phyloP scores from a whole-genome alignment of 2,113 vertebrate genomes.

The Oenanthe oenanthe region DNA sequence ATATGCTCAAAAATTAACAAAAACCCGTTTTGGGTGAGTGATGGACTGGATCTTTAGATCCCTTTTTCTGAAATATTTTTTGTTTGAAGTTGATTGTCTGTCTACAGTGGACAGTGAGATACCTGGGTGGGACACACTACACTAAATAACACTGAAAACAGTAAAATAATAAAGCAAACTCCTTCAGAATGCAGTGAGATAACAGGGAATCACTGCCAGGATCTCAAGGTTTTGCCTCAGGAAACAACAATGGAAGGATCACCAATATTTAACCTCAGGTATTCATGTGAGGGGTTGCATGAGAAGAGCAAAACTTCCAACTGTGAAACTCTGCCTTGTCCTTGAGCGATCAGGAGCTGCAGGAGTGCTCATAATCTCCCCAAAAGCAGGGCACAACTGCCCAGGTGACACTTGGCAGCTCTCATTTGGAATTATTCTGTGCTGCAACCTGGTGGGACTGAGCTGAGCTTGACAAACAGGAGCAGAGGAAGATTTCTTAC shows the following conservation, averaged over 20 bases:
- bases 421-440: constrained; percentile 38
- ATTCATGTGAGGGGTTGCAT: background rate
- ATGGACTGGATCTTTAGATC: background rate
- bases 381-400: background rate
- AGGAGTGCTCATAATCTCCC: background rate
- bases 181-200: background rate
- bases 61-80: background rate
- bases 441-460: constrained; percentile 45
- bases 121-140: background rate
- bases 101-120: background rate
- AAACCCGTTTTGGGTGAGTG: background rate
- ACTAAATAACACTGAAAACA: background rate
- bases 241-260: accelerated
- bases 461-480: constrained; percentile 47
- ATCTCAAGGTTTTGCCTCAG: background rate
- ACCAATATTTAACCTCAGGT: background rate
- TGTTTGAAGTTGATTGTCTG: background rate
- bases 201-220: background rate
- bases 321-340: background rate
- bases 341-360: background rate
- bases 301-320: background rate
- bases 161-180: background rate
- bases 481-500: constrained; percentile 83
- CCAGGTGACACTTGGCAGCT: background rate
- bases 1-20: background rate